Evolutionary conservation across 2,888 invertebrate species (phyloP).

Genomic region (Auanema freiburgensis): DNA sequence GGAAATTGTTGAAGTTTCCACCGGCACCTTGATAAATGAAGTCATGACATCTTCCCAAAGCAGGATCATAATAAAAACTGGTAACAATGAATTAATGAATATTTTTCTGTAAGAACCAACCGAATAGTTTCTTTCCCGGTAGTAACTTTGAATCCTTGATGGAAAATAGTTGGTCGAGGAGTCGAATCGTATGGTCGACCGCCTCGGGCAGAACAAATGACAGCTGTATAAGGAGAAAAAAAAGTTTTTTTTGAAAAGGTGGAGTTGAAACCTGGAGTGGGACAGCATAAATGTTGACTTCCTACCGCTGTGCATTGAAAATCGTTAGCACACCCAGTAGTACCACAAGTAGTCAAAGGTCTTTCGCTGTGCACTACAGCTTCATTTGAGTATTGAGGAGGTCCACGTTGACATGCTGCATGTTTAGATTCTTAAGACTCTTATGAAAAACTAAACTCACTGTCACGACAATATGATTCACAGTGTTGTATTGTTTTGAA

Average conservation of each 20-base stretch:
- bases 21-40: slow-evolving; percentile 49
- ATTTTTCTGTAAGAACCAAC: too few species aligned
- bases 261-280: slow-evolving; percentile 31
- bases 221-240: slow-evolving; percentile 20
- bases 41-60: slow-evolving; percentile 39
- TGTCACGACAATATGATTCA: slow-evolving; percentile 49
- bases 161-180: slow-evolving; percentile 38
- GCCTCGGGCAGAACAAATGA: slow-evolving; percentile 43
- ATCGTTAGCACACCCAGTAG: slow-evolving; percentile 41
- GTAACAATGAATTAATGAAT: too few species aligned
- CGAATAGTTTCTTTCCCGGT: slow-evolving; percentile 43
- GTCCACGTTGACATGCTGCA: slow-evolving; percentile 50
- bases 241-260: not conserved
- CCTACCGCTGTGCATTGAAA: slow-evolving; percentile 52
- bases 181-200: slow-evolving; percentile 48
- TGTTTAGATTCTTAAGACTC: too few species aligned
- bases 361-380: slow-evolving; percentile 39
- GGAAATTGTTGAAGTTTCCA: slow-evolving; percentile 56
- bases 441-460: too few species aligned
- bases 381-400: slow-evolving; percentile 48
- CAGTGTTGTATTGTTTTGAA: slow-evolving; percentile 52
- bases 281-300: slow-evolving; percentile 51
- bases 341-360: slow-evolving; percentile 45
- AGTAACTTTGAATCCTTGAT: slow-evolving; percentile 40
- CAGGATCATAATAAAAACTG: slow-evolving; percentile 49